Percentiles rank a stretch among this genome's conserved stretches.
Evolutionary conservation across 2,888 invertebrate species (phyloP).

Genomic region (Lasiommata megera): DNA sequence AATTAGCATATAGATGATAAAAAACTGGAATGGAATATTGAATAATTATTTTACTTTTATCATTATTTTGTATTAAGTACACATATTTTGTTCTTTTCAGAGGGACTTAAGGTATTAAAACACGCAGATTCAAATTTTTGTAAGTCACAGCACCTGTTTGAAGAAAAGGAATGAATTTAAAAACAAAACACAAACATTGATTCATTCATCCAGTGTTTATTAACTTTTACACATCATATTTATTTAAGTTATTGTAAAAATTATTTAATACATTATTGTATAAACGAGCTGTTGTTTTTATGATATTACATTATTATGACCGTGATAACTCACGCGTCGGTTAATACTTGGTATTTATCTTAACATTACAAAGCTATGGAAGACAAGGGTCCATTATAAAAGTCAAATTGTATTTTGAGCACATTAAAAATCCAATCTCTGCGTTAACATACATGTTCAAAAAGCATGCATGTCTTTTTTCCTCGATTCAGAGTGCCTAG

Average conservation of each 20-base stretch:
- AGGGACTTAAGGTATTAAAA: conserved; percentile 69
- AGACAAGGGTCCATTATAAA: conserved; percentile 66
- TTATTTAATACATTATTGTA: conserved; percentile 70
- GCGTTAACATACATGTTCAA: conserved; percentile 4
- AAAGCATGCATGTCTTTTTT: not conserved
- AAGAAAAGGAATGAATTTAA: conserved; percentile 48
- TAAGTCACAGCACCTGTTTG: conserved; percentile 64
- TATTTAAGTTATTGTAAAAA: conserved; percentile 74
- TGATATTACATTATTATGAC: conserved; percentile 44
- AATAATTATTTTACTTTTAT: too few species aligned
- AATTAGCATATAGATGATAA: too few species aligned
- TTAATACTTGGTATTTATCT: conserved; percentile 44
- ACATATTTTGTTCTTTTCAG: conserved; percentile 50
- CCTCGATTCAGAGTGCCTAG: too few species aligned
- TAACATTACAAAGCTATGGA: conserved; percentile 62
- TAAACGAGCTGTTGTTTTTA: conserved; percentile 58
- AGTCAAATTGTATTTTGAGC: conserved; percentile 36
- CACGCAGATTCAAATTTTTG: conserved; percentile 43
- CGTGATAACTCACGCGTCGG: conserved; percentile 30
- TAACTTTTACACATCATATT: conserved; percentile 65
- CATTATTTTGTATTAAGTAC: too few species aligned
- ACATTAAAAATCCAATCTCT: conserved; percentile 18
- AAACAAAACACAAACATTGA: conserved; percentile 46
- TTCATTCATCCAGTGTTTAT: conserved; percentile 71
- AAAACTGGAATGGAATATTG: too few species aligned